Evolutionary conservation across 1,140 invertebrate species (phyloP).

Genomic region (Nomia melanderi): DNA sequence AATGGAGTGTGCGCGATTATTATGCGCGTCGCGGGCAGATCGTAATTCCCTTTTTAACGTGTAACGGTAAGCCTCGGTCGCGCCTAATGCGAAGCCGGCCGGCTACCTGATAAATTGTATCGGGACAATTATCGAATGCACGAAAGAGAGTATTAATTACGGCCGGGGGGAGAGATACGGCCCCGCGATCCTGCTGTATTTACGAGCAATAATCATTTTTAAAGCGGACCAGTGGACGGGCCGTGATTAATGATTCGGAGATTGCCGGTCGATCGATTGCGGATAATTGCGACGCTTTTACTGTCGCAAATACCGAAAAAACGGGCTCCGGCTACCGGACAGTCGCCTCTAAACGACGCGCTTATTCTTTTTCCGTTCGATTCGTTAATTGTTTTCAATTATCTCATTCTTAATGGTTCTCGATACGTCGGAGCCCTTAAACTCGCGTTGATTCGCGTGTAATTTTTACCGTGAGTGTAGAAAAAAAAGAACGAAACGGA

Average conservation of each 20-base stretch:
- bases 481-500: no score
- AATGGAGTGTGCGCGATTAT: neutral
- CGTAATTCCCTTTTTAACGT: neutral
- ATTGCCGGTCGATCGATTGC: neutral
- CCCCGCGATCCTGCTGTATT: neutral
- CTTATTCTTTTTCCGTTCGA: no score
- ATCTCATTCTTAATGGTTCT: no score
- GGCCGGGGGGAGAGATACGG: slow-evolving; percentile 15
- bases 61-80: slow-evolving; percentile 2
- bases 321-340: no score
- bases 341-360: no score
- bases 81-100: neutral
- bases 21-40: neutral
- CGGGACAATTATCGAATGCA: slow-evolving; percentile 26
- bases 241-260: slow-evolving; percentile 15
- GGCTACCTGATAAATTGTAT: slow-evolving; percentile 36
- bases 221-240: neutral
- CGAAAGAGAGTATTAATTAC: slow-evolving; percentile 35
- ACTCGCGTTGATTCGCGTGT: no score
- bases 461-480: no score
- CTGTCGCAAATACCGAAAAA: neutral
- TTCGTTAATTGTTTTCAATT: no score
- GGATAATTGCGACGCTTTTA: slow-evolving; percentile 10
- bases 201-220: slow-evolving; percentile 41
- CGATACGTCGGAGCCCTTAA: no score